Base-by-base conservation (phyloP, 2,113 vertebrate species). In the Martes martes region DNA sequence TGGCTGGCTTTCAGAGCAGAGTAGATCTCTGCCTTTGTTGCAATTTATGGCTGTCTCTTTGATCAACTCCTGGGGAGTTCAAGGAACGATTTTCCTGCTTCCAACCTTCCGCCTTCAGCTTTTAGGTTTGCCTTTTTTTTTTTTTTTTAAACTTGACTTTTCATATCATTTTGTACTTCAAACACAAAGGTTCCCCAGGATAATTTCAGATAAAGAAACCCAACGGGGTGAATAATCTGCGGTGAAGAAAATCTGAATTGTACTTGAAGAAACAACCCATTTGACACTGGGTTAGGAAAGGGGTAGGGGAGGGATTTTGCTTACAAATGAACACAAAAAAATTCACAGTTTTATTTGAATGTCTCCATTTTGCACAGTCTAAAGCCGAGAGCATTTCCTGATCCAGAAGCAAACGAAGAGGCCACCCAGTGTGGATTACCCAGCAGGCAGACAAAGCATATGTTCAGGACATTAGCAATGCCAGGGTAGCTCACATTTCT, bases 1-100 rank as follows among this genome's bases (percentile, higher is more conserved):
- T 97, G 98, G 97, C 97, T 90, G 96, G 97, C 98, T 98, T 98
- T 98, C 98, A 98, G 96, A 95, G 93, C 57, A 96, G 91, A 95
- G 97, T 92, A 88, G 98, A 96, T 80, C 94, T 97, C 96, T 97
- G 97, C 96, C 95, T 98, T 98, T 98, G 97, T 96, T 98, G 97
- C 92, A 96, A 96, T 97, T 98, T 96, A 89, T 93, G 97, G 97
- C 97, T 97, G 97, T 97, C 97, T 96, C 94, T 98, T 98, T 98
- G 95, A 98, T 97, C 97, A 95, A 82, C 96, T 97, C 97, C 95
- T 93, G 88, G 76, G 78, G 97, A 95, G 91, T 96, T 97, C 92
- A 95, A 97, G 97, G 96, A 94, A 87, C 79, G 95, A 89, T 89
- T 93, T 96, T 95, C 74, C 82, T 96, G 91, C 89, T 93, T 95